Evolutionary conservation across 2,113 vertebrate species (phyloP).

Genomic region (Calyptommatus sinebrachiatus): DNA sequence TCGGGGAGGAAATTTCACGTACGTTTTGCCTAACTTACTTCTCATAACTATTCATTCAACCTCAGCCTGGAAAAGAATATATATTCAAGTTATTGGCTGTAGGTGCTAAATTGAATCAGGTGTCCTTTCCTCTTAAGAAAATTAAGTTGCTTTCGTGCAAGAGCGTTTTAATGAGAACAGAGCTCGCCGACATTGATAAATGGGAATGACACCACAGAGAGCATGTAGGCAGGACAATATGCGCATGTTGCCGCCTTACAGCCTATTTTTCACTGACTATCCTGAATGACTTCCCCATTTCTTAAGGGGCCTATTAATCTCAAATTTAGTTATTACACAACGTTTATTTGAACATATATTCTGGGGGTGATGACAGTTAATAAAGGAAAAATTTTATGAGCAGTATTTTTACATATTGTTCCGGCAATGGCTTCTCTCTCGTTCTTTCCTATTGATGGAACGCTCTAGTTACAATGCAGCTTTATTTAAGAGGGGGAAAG

Average conservation of each 20-base stretch:
- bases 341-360: slow-evolving; percentile 99
- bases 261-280: slow-evolving; percentile 92
- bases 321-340: slow-evolving; percentile 89
- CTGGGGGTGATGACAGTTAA: slow-evolving; percentile 91
- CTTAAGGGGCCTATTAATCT: slow-evolving; percentile 91
- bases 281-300: slow-evolving; percentile 78
- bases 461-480: slow-evolving; percentile 65
- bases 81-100: slow-evolving; percentile 79
- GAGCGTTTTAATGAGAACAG: slow-evolving; percentile 94
- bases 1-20: too few species aligned
- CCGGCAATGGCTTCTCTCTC: slow-evolving; percentile 73
- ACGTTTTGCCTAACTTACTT: slow-evolving; percentile 80
- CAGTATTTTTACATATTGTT: slow-evolving; percentile 88
- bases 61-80: slow-evolving; percentile 71
- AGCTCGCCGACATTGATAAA: slow-evolving; percentile 91
- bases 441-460: slow-evolving; percentile 81
- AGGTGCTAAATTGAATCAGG: slow-evolving; percentile 94
- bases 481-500: slow-evolving; percentile 54
- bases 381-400: slow-evolving; percentile 90
- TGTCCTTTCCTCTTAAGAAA: slow-evolving; percentile 98
- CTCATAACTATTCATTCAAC: slow-evolving; percentile 80
- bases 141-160: slow-evolving; percentile 93
- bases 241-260: slow-evolving; percentile 79
- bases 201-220: slow-evolving; percentile 85
- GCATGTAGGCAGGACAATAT: slow-evolving; percentile 87